These are phyloP conservation scores for Zosterops lateralis DNA, from an alignment of 2,113 vertebrate species.

Conservation along the genomic window DNA sequence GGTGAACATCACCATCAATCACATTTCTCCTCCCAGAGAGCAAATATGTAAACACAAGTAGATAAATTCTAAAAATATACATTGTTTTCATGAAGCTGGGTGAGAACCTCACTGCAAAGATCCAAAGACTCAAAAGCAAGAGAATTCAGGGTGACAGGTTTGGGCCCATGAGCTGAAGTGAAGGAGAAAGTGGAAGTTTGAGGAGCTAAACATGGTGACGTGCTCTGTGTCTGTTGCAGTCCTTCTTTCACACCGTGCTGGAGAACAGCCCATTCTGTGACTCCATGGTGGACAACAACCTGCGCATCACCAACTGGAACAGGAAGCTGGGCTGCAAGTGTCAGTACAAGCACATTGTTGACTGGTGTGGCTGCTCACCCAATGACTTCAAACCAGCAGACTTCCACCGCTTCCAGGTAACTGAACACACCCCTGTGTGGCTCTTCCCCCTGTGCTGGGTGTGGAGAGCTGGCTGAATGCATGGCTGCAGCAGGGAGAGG, in stretches of 20 bases:
- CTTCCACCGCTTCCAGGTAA: constrained; percentile 97
- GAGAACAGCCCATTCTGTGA: constrained; percentile 89
- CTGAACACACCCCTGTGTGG: background rate
- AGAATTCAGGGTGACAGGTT: background rate
- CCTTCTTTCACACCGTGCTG: constrained; percentile 90
- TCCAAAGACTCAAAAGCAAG: too few relatives aligned
- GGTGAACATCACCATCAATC: too few relatives aligned
- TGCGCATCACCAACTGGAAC: constrained; percentile 96
- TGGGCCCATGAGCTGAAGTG: background rate
- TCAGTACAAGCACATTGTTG: constrained; percentile 94
- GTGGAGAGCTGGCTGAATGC: background rate
- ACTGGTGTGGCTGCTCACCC: constrained; percentile 93
- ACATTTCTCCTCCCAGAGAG: too few relatives aligned
- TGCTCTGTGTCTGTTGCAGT: constrained; percentile 60
- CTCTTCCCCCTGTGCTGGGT: background rate
- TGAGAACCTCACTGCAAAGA: too few relatives aligned
- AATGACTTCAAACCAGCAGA: constrained; percentile 92
- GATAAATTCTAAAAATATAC: too few relatives aligned
- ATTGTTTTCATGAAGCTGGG: too few relatives aligned
- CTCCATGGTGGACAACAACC: constrained; percentile 93
- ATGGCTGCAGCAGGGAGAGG: background rate
- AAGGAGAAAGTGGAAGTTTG: background rate
- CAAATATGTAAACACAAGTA: too few relatives aligned
- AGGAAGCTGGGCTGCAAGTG: constrained; percentile 92
- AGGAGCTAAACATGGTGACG: background rate